Percentiles rank a stretch among this genome's conserved stretches.
Evolutionary conservation across 2,888 invertebrate genomes (phyloP).

Genomic region (Dolomedes plantarius): DNA sequence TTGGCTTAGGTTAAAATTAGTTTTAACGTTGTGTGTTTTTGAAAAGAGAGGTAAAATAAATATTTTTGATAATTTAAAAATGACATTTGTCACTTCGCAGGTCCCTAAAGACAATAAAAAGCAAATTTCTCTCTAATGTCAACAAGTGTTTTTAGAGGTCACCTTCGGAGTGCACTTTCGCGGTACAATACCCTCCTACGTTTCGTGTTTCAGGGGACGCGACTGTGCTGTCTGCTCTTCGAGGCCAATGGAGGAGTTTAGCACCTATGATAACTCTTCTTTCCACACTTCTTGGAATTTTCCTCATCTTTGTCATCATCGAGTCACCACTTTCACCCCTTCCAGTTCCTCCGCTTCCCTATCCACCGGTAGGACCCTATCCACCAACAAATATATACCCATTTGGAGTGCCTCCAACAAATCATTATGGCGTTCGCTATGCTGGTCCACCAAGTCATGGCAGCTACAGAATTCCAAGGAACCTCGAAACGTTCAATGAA

Average conservation of each 20-base stretch:
- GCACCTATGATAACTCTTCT: constrained; percentile 49
- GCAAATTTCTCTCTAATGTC: no score
- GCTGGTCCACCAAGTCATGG: constrained; percentile 29
- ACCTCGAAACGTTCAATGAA: constrained; percentile 10
- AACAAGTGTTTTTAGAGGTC: no score
- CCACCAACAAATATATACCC: constrained; percentile 62
- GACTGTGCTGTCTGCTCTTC: constrained; percentile 55
- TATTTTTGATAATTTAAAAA: no score
- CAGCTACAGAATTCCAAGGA: constrained; percentile 41
- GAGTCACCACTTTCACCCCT: constrained; percentile 66
- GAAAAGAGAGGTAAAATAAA: no score
- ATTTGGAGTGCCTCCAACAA: constrained; percentile 45
- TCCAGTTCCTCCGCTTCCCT: constrained; percentile 63
- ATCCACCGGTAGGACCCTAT: constrained; percentile 56
- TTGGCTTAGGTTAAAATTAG: no score
- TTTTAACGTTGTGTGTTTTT: no score
- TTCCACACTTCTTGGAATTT: constrained; percentile 60
- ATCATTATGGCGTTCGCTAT: constrained; percentile 13
- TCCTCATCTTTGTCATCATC: constrained; percentile 49
- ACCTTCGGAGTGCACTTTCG: not conserved
- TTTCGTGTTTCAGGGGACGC: constrained; percentile 66
- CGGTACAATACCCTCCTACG: constrained; percentile 20
- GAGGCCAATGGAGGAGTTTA: constrained; percentile 57
- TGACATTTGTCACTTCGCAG: no score
- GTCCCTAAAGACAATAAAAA: no score